phyloP scores from a whole-genome alignment of 2,113 vertebrate species.

The Uria lomvia region DNA sequence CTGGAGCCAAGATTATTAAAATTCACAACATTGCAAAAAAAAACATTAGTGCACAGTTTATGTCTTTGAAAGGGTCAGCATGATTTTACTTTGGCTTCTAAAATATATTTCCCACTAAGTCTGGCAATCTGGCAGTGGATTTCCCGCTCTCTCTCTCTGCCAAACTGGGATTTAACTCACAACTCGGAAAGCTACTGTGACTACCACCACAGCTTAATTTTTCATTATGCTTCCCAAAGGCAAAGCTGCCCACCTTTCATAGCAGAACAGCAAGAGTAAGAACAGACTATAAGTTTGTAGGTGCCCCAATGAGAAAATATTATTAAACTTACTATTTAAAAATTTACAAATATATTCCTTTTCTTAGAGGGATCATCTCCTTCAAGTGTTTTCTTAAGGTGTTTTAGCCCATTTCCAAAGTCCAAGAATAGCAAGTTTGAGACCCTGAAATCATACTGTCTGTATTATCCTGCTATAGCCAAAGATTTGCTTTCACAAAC shows the following conservation, averaged over 20 bases:
- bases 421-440: background rate
- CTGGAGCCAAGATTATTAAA: slow-evolving; percentile 20
- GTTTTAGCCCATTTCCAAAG: background rate
- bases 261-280: background rate
- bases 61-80: background rate
- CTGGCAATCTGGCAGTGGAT: background rate
- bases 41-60: background rate
- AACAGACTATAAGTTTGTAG: background rate
- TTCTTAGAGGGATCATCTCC: background rate
- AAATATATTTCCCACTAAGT: background rate
- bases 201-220: background rate
- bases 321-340: background rate
- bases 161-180: background rate
- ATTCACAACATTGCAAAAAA: background rate
- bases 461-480: background rate
- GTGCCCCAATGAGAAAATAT: background rate
- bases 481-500: background rate
- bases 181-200: background rate
- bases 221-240: background rate
- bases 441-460: background rate
- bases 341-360: background rate
- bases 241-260: background rate
- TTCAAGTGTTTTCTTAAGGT: background rate
- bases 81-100: background rate
- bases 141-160: background rate